Conservation (phyloP, 2,113 vertebrate species). For the Quiscalus mexicanus region DNA sequence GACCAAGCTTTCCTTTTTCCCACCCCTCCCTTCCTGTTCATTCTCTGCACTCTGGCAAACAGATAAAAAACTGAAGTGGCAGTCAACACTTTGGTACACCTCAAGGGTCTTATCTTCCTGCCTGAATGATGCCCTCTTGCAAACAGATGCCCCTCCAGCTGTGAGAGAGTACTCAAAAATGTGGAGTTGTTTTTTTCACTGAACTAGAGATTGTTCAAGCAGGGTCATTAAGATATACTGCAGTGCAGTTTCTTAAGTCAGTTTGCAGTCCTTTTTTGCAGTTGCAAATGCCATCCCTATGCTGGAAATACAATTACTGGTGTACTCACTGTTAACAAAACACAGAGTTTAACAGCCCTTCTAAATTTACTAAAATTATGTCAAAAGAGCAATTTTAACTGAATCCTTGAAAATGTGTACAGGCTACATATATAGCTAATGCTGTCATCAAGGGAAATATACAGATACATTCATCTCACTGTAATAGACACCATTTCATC, state of each 20-base stretch:
- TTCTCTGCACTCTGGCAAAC: neutral
- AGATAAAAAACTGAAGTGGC: slow-evolving; percentile 10
- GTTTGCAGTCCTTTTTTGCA: neutral
- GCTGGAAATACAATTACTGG: neutral
- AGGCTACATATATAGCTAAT: neutral
- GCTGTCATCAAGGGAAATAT: neutral
- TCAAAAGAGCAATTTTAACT: neutral
- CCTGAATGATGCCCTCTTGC: neutral
- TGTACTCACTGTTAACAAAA: neutral
- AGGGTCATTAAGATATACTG: neutral
- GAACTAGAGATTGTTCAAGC: neutral
- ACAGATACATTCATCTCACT: neutral
- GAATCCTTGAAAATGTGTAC: neutral
- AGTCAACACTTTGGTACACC: neutral
- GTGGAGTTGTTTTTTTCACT: neutral
- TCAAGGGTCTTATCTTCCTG: neutral
- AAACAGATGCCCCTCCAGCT: neutral
- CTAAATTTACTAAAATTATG: neutral
- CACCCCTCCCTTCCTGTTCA: neutral
- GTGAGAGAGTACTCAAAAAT: neutral
- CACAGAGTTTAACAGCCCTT: neutral
- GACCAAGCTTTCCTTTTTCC: slow-evolving; percentile 42
- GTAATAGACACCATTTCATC: neutral
- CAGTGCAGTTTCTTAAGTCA: neutral
- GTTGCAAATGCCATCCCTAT: neutral